These are phyloP conservation scores for Tiliacea aurago DNA, from an alignment of 2,888 invertebrate genomes.

Conservation along the genomic window DNA sequence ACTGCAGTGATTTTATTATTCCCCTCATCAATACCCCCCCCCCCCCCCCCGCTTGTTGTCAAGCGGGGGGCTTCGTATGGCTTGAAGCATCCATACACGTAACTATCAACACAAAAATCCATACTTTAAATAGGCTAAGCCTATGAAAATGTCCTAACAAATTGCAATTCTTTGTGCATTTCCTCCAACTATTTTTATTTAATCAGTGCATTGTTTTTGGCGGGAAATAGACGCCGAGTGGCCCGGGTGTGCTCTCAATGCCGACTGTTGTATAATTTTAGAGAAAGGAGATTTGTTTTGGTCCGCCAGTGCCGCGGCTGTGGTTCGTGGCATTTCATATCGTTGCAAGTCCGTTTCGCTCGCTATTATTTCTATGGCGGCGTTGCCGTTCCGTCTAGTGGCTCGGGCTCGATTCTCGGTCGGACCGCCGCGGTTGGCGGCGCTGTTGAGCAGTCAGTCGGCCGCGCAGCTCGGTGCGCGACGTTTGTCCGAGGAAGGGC, in stretches of 20 bases:
- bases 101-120: slow-evolving; percentile 27
- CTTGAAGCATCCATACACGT: slow-evolving; percentile 18
- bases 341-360: slow-evolving; percentile 85
- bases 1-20: slow-evolving; percentile 49
- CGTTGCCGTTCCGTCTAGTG: slow-evolving; percentile 83
- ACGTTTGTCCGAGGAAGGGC: slow-evolving; percentile 87
- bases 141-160: slow-evolving; percentile 12
- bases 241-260: slow-evolving; percentile 76
- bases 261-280: slow-evolving; percentile 88
- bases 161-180: slow-evolving; percentile 7
- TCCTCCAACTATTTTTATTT: slow-evolving; percentile 26
- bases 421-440: slow-evolving; percentile 73
- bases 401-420: slow-evolving; percentile 80
- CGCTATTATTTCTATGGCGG: slow-evolving; percentile 82
- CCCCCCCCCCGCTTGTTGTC: slow-evolving; percentile 38
- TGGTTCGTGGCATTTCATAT: slow-evolving; percentile 88
- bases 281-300: slow-evolving; percentile 90
- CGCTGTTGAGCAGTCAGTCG: slow-evolving; percentile 86
- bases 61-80: slow-evolving; percentile 38
- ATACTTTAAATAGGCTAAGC: slow-evolving; percentile 33
- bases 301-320: slow-evolving; percentile 83
- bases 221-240: slow-evolving; percentile 76
- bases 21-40: slow-evolving; percentile 14
- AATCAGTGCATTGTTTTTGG: slow-evolving; percentile 67
- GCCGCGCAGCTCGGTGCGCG: slow-evolving; percentile 90